Conservation (phyloP, 2,113 vertebrate species). For the Strigops habroptila region DNA sequence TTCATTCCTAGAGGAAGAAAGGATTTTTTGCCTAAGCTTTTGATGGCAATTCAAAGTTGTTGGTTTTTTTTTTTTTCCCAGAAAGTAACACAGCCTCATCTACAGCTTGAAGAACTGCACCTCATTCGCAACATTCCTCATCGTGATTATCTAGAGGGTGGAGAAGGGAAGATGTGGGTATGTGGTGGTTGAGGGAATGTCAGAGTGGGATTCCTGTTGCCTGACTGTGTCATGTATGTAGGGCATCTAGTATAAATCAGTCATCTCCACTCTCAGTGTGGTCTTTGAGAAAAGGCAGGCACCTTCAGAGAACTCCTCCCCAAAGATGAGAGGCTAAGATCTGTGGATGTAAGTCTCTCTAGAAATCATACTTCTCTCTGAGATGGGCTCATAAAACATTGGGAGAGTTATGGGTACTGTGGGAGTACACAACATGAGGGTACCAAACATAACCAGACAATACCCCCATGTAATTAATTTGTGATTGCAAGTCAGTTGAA, state of each 20-base stretch:
- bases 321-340: background rate
- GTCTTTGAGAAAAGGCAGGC: background rate
- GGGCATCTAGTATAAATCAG: background rate
- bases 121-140: background rate
- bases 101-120: background rate
- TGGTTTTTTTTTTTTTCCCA: rapidly evolving
- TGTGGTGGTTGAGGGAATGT: background rate
- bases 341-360: background rate
- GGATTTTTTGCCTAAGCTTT: background rate
- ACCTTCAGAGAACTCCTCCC: background rate
- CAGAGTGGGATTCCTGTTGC: background rate
- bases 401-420: background rate
- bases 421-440: background rate
- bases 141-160: background rate
- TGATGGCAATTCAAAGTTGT: background rate
- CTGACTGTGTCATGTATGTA: background rate
- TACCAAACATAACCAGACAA: background rate
- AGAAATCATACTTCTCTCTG: background rate
- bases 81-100: background rate
- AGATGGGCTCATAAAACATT: background rate
- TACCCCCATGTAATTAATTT: background rate
- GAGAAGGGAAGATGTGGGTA: background rate
- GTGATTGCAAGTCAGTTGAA: background rate
- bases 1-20: background rate
- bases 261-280: background rate